Evolutionary conservation across 2,113 vertebrate species (phyloP), one percentile per base, ranked within the genome.

Genomic region (Euleptes europaea): DNA sequence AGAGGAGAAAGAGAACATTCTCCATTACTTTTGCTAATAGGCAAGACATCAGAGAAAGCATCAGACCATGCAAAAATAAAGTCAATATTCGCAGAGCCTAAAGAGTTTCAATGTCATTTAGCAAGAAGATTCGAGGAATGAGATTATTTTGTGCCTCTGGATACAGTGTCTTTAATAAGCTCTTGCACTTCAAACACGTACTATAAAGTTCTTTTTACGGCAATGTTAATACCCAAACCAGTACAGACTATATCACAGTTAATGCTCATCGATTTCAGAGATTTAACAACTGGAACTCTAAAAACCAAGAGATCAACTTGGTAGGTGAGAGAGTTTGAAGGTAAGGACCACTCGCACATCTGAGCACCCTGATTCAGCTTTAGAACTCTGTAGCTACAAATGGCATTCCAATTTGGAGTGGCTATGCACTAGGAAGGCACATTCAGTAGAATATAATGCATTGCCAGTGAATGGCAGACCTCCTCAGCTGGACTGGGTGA

Each of bases 31-130:
- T 77, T 84, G 83, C 73, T 87, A 35, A 88, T 79, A 88, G 44
- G 60, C 65, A 67, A 76, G 65, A 66, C 7, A 2, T 90, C 66
- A 91, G 75, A 86, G 88, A 87, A 91, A 78, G 26, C 63, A 92
- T 71, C 63, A 79, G 75, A 69, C 85, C 78, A 84, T 85, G 63
- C 72, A 87, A 92, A 92, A 88, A 84, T 74, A 85, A 86, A 90
- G 89, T 86, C 92, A 86, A 86, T 93, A 91, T 40, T 89, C 65
- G 47, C 73, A 40, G 28, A 88, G 33, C 77, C 91, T 80, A 88
- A 88, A 90, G 75, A 91, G 67, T 89, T 89, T 90, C 85, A 90
- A 91, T 80, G 87, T 81, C 80, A 86, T 87, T 88, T 91, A 85
- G 84, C 38, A 75, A 26, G 69, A n/a, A 75, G 35, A 79, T 88